Conservation (phyloP, 2,797 vertebrate species). For the Avahi laniger region DNA sequence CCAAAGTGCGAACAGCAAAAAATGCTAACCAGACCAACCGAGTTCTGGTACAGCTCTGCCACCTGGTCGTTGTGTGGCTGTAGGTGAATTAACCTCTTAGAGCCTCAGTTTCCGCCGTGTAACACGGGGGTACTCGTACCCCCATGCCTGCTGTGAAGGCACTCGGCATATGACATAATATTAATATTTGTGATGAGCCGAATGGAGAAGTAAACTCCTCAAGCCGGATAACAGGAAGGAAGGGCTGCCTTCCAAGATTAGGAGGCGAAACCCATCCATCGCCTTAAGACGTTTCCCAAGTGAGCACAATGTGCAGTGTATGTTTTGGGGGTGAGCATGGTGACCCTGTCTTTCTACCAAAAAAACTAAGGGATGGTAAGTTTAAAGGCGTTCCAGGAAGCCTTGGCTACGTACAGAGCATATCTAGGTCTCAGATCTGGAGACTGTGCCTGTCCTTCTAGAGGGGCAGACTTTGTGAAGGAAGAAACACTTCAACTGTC, state of each 20-base stretch:
- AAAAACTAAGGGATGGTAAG: neutral
- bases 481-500: neutral
- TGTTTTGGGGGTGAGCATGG: neutral
- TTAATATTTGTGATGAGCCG: neutral
- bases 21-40: neutral
- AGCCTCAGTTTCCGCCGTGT: neutral
- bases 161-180: neutral
- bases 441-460: neutral
- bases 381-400: neutral
- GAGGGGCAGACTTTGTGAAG: neutral
- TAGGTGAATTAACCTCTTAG: neutral
- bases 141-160: neutral
- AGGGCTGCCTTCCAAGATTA: neutral
- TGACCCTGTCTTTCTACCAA: neutral
- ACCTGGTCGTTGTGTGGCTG: neutral
- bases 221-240: neutral
- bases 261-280: neutral
- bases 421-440: neutral
- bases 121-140: neutral
- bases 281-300: neutral
- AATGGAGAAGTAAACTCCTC: neutral
- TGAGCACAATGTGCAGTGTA: neutral
- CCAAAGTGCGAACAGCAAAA: neutral
- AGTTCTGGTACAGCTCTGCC: neutral
- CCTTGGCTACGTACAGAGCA: neutral